phyloP scores from a whole-genome alignment of 2,888 invertebrate species.

The Stenodera caucasica region DNA sequence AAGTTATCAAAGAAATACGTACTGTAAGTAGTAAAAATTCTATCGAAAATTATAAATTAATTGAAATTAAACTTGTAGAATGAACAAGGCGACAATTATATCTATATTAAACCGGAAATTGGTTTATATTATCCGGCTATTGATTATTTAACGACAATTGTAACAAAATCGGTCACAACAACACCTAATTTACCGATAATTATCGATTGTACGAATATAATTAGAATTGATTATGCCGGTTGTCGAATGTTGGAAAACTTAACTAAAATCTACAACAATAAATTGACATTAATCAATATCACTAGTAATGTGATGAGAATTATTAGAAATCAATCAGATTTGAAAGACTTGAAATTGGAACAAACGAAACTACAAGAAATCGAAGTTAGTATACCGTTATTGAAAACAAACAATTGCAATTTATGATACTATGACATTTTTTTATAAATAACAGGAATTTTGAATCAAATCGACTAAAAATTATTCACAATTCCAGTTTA shows the following conservation, averaged over 20 bases:
- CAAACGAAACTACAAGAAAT: neutral
- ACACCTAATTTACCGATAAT: slow-evolving; percentile 59
- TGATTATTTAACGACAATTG: slow-evolving; percentile 63
- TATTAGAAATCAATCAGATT: slow-evolving; percentile 36
- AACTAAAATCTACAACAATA: slow-evolving; percentile 54
- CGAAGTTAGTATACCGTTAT: neutral
- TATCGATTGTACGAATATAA: slow-evolving; percentile 67
- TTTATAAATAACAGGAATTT: neutral
- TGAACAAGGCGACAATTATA: slow-evolving; percentile 57
- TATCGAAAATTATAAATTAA: too few species aligned
- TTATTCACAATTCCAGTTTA: neutral
- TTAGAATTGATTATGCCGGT: slow-evolving; percentile 69
- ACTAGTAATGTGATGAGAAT: slow-evolving; percentile 44
- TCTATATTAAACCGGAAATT: slow-evolving; percentile 65
- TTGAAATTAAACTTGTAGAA: slow-evolving; percentile 17
- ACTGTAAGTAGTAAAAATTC: slow-evolving; percentile 37
- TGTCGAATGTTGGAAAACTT: slow-evolving; percentile 63
- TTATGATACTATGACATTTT: slow-evolving; percentile 15
- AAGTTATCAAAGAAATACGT: slow-evolving; percentile 41
- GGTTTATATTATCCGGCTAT: slow-evolving; percentile 74
- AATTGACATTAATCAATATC: slow-evolving; percentile 58
- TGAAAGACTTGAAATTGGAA: slow-evolving; percentile 19
- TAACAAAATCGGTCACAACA: slow-evolving; percentile 57
- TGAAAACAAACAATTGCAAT: slow-evolving; percentile 7
- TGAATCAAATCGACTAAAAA: neutral